Evolutionary conservation across 92 coral and sea anemone genomes (phyloP).

Genomic region (Blastomussa wellsi): DNA sequence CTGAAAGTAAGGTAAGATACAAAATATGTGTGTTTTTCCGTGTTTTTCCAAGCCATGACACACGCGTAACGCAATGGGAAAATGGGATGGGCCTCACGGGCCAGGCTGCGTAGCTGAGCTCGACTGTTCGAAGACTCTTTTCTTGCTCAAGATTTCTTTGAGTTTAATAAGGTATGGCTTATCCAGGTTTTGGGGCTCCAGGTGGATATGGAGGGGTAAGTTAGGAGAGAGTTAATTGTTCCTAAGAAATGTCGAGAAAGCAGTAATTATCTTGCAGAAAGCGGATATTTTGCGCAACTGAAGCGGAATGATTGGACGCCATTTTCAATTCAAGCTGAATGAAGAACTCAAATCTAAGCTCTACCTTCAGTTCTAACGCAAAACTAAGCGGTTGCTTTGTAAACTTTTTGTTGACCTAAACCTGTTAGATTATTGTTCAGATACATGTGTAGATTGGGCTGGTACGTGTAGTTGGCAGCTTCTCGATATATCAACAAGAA

Average conservation of each 20-base stretch:
- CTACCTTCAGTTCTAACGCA: too few relatives aligned
- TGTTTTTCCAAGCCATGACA: conserved; percentile 10
- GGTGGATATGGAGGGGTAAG: conserved; percentile 94
- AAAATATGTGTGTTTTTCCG: neutral
- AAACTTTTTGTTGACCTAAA: too few relatives aligned
- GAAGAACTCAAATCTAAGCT: neutral
- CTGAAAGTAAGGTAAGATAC: neutral
- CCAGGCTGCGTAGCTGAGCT: conserved; percentile 13
- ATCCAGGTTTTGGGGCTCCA: conserved; percentile 92
- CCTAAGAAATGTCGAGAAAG: neutral
- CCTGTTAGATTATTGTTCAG: too few relatives aligned
- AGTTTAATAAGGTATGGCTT: conserved; percentile 79
- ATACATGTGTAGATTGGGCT: neutral
- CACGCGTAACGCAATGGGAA: neutral
- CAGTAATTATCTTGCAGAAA: neutral
- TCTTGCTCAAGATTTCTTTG: neutral
- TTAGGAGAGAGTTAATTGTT: conserved; percentile 24
- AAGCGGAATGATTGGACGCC: neutral
- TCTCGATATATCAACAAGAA: too few relatives aligned
- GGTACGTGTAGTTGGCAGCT: too few relatives aligned
- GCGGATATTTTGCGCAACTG: neutral
- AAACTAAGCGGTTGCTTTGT: too few relatives aligned
- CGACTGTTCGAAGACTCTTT: neutral
- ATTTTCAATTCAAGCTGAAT: neutral
- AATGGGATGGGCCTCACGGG: conserved; percentile 15